These are phyloP conservation scores for Alethe diademata DNA, from an alignment of 2,113 vertebrate species.

Conservation along the genomic window DNA sequence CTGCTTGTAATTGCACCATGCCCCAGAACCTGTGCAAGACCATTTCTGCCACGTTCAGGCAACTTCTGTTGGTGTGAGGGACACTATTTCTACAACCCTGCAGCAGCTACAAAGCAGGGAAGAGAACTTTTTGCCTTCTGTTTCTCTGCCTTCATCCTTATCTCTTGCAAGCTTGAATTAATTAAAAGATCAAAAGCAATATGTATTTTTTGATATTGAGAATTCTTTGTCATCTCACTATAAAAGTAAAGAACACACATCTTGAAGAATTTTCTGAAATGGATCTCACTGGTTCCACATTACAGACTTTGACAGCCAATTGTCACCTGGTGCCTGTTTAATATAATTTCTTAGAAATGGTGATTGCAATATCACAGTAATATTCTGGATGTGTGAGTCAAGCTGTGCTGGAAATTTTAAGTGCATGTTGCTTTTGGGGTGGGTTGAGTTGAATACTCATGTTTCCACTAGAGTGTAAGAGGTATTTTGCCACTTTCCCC, in stretches of 20 bases:
- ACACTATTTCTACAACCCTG: background rate
- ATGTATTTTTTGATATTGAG: background rate
- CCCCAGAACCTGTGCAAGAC: background rate
- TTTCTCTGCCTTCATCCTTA: background rate
- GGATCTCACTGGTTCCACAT: background rate
- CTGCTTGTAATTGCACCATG: background rate
- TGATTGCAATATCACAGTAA: background rate
- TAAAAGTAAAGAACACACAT: background rate
- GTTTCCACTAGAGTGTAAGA: background rate
- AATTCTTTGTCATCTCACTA: slow-evolving; percentile 12
- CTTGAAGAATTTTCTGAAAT: background rate
- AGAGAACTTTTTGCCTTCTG: background rate
- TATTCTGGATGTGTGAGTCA: background rate
- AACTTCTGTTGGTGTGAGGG: background rate
- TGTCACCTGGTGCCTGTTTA: background rate
- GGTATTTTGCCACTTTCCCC: background rate
- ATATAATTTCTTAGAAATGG: background rate
- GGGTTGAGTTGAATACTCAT: background rate
- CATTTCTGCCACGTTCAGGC: background rate
- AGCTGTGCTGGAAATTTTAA: background rate
- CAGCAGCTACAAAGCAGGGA: background rate
- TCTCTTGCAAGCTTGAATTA: background rate
- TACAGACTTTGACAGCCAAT: background rate
- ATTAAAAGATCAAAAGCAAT: slow-evolving; percentile 49
- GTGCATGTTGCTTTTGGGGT: background rate